Percentiles rank a stretch among this genome's conserved stretches.
phyloP scores from a whole-genome alignment of 1,140 invertebrate genomes.

The Hydropsyche tenuis region DNA sequence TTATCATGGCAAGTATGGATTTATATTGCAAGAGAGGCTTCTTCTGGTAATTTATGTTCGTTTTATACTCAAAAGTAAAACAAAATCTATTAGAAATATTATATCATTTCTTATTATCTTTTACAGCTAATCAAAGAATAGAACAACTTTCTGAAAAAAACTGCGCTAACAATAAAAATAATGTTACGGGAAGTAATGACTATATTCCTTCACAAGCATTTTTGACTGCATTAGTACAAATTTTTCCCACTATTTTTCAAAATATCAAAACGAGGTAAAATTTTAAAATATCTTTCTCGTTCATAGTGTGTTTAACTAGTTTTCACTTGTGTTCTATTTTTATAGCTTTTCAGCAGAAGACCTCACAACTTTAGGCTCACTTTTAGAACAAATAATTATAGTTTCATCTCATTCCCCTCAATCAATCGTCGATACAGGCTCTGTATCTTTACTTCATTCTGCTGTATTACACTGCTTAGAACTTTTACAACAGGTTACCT shows the following conservation, averaged over 20 bases:
- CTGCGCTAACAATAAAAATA: constrained; percentile 16
- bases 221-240: constrained; percentile 90
- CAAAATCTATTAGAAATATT: not conserved
- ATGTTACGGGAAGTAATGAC: constrained; percentile 36
- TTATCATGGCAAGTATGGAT: constrained; percentile 60
- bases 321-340: constrained; percentile 1
- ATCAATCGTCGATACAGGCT: constrained; percentile 67
- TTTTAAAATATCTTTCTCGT: not conserved
- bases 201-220: constrained; percentile 92
- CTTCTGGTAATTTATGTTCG: constrained; percentile 30
- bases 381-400: constrained; percentile 68
- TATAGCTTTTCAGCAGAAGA: constrained; percentile 72
- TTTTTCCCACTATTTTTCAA: constrained; percentile 91
- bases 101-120: constrained; percentile 1
- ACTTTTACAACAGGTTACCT: constrained; percentile 73
- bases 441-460: constrained; percentile 80
- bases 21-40: constrained; percentile 53
- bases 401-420: constrained; percentile 47
- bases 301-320: not conserved
- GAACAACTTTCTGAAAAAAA: constrained; percentile 3
- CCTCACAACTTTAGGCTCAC: constrained; percentile 77
- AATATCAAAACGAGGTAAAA: constrained; percentile 80
- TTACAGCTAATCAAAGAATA: constrained; percentile 30
- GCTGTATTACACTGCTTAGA: constrained; percentile 82
- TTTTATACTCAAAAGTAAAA: not conserved